Conservation (phyloP, 2,797 vertebrate genomes). For the Glyptemys insculpta region DNA sequence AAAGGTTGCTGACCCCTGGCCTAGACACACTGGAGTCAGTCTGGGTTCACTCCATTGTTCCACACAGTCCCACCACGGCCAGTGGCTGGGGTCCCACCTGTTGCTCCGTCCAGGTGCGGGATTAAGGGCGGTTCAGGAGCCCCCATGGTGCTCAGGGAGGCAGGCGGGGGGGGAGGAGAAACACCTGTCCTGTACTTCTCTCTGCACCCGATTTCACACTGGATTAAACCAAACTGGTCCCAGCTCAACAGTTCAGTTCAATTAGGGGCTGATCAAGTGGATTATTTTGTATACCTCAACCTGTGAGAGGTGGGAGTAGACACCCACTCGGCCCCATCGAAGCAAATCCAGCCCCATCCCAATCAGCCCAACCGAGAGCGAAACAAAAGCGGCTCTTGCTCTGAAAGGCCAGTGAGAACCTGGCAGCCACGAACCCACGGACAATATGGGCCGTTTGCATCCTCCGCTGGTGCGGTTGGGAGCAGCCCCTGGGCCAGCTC, state of each 20-base stretch:
- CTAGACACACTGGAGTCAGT: not conserved
- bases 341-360: not conserved
- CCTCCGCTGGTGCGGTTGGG: not conserved
- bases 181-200: not conserved
- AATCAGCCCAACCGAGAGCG: not conserved
- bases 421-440: not conserved
- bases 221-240: not conserved
- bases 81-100: not conserved
- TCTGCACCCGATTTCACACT: not conserved
- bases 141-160: not conserved
- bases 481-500: not conserved
- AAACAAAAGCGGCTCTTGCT: not conserved
- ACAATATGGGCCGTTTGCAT: not conserved
- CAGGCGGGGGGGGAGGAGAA: not conserved
- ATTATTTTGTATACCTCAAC: not conserved
- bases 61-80: not conserved
- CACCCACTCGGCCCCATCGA: not conserved
- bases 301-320: not conserved
- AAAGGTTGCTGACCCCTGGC: not conserved
- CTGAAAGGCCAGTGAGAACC: not conserved
- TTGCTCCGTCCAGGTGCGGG: not conserved
- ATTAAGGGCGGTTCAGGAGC: not conserved
- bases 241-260: not conserved
- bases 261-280: not conserved
- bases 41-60: not conserved